These are phyloP conservation scores for Sebastiscus tertius DNA, from an alignment of 2,797 vertebrate species.

Conservation along the genomic window DNA sequence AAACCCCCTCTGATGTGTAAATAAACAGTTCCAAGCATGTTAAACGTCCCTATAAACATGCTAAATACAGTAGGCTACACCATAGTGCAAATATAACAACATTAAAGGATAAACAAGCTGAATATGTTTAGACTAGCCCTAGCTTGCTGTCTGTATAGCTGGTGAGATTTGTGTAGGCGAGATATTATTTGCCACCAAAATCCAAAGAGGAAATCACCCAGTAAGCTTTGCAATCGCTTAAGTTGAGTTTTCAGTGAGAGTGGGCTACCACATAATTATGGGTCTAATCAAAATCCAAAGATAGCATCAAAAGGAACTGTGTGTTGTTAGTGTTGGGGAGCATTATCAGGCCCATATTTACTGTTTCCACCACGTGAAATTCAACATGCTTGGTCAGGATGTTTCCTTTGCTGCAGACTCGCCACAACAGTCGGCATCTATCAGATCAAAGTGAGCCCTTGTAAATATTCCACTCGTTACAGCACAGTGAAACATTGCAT, in stretches of 20 bases:
- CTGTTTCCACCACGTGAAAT: conserved; percentile 8
- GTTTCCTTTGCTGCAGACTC: conserved; percentile 14
- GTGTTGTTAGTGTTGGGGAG: background rate
- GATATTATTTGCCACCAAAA: conserved; percentile 2
- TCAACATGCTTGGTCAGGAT: background rate
- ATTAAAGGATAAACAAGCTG: background rate
- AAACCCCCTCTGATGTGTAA: background rate
- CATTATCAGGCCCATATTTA: conserved; percentile 33
- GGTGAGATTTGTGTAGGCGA: background rate
- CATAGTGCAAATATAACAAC: background rate
- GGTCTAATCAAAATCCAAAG: conserved; percentile 62
- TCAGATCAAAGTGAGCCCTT: background rate
- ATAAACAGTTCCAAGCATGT: background rate
- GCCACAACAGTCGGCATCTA: background rate
- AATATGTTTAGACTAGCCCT: background rate
- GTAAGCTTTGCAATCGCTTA: conserved; percentile 9
- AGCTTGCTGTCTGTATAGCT: background rate
- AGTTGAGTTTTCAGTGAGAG: conserved; percentile 30
- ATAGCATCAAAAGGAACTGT: conserved; percentile 47
- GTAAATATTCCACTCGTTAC: background rate
- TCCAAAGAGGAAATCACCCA: conserved; percentile 23
- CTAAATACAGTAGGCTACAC: background rate
- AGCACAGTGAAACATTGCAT: background rate
- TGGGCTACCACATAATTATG: conserved; percentile 56
- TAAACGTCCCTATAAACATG: background rate